Evolutionary conservation across 2,888 invertebrate genomes (phyloP), one percentile per base, ranked within the genome.

Genomic region (Epirrita christyi): DNA sequence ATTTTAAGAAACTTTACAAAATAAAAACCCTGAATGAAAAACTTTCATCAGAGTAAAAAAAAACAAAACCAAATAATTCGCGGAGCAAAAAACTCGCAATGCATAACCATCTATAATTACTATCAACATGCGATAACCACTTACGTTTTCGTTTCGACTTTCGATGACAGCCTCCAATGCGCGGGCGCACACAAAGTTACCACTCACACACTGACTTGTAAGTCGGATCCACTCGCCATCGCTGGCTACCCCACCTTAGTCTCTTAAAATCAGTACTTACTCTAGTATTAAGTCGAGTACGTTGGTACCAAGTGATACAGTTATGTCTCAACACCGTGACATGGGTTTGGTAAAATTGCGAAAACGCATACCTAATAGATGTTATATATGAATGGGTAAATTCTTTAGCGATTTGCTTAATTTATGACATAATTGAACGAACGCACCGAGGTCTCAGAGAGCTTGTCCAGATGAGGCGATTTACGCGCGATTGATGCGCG

Each of bases 131-230:
- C 61, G 29, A 55, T 50, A 50, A 56, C 43, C 70, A 77, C 77
- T 78, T 77, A 78, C 78, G 71, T 53, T 71, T 64, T 59, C 64
- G 67, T 67, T 59, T 68, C 55, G 66, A 69, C 65, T 67, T 67
- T 59, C 68, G 61, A 60, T 42, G 29, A 32, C 44, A 47, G 43
- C 44, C 55, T 41, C 52, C 13, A 45, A 13, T 55, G 71, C 71
- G 71, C 77, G 74, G 57, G 71, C 78, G 73, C 75, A 71, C 76
- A 68, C 70, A 59, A 64, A 64, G 69, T 58, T 56, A 63, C 70
- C 61, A 72, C 69, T 61, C 69, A 72, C 75, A 73, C 73, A 78
- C 78, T 78, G 77, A 63, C 65, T 61, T 62, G 47, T 52, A 42
- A 46, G 46, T 41, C 46, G 64, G 60, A 55, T 56, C 64, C 66